Base-by-base conservation (phyloP, 2,113 vertebrate genomes). In the Cepphus grylle region DNA sequence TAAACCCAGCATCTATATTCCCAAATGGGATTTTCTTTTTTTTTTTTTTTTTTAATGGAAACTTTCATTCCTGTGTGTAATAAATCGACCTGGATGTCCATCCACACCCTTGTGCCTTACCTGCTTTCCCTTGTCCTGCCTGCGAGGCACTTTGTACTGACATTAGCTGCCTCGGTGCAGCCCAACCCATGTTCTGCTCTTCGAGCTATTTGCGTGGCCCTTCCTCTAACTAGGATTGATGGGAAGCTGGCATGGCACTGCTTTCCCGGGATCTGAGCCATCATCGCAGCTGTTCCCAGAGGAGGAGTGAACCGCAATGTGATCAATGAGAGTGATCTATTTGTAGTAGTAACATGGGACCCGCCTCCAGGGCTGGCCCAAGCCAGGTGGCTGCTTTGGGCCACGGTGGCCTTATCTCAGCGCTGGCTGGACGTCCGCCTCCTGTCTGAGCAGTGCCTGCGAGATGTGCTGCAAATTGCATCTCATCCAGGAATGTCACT, bases 51-150 rank as follows among this genome's bases (percentile, higher is more conserved):
- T 96, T 19, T 30, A 63, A 92, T 92, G 38, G 79, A 74, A 93
- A 71, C 61, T 95, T 96, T 91, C 53, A 87, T 94, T 83, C 72
- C 53, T 65, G 55, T 91, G 86, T 94, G 87, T 96, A 98, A 97
- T 97, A 97, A 97, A 97, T 79, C 0, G 9, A 72, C 59, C n/a
- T 90, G 70, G 85, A 59, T 86, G 61, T 81, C 90, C 58, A 47
- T 79, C 90, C 58, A 47, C 53, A 15, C 65, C 47, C 50, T 32
- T 34, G 70, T 86, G 63, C 62, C 88, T 78, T 88, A 19, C 65
- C 61, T 94, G 79, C 50, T 20, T 55, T 85, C 36, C 58, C 13
- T 11, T 72, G 42, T 59, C 77, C 38, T 92, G 85, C 32, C 53
- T 74, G 61, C 23, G 50, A 18, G 20, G 62, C 8, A 9, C 63